phyloP scores from a whole-genome alignment of 2,888 invertebrate species.

The Philereme transversata region DNA sequence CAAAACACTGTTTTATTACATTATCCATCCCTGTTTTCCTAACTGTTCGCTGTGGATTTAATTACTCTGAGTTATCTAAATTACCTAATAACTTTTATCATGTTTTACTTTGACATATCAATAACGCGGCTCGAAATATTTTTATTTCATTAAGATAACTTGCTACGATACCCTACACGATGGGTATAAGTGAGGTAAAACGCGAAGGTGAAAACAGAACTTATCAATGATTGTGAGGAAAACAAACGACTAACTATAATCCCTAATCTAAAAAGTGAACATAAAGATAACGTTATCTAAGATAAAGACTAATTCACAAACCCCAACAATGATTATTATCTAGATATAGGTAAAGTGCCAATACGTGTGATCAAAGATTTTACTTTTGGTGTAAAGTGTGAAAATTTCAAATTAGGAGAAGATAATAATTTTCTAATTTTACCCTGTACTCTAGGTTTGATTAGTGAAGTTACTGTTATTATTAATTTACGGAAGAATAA shows the following conservation, averaged over 20 bases:
- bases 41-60: constrained; percentile 78
- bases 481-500: constrained; percentile 58
- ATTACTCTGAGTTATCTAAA: constrained; percentile 77
- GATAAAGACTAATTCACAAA: constrained; percentile 72
- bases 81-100: constrained; percentile 80
- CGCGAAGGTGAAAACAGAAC: constrained; percentile 52
- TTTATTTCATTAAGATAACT: constrained; percentile 68
- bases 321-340: constrained; percentile 73
- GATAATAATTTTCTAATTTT: constrained; percentile 78
- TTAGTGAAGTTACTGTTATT: constrained; percentile 69
- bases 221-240: constrained; percentile 55
- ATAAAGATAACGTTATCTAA: constrained; percentile 63
- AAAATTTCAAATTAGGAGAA: constrained; percentile 73
- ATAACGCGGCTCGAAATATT: constrained; percentile 83
- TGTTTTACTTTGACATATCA: constrained; percentile 83
- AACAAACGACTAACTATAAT: constrained; percentile 56
- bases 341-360: constrained; percentile 74
- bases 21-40: constrained; percentile 83
- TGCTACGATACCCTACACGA: constrained; percentile 78
- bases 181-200: constrained; percentile 73
- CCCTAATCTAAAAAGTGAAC: constrained; percentile 63
- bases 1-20: constrained; percentile 74
- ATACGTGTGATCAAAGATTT: constrained; percentile 72
- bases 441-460: constrained; percentile 83
- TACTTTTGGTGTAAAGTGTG: constrained; percentile 76